A percentile compares a stretch with the other conserved stretches of the same genome.
Conservation (phyloP, 2,888 invertebrate genomes). For the Chalcis sispes region DNA sequence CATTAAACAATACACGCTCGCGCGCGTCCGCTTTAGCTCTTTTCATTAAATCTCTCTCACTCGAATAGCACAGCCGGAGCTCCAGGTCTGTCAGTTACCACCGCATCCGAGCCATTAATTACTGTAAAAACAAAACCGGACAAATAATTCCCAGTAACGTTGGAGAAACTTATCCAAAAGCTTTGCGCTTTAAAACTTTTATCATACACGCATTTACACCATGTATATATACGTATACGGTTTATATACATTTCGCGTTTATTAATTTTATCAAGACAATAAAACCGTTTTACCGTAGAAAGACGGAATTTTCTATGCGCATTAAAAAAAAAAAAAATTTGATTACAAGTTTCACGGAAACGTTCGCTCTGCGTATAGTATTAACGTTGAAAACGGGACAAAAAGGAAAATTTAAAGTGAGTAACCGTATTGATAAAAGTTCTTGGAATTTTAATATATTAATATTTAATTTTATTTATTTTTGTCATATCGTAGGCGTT, state of each 20-base stretch:
- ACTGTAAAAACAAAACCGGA: slow-evolving; percentile 49
- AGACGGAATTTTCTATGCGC: no score
- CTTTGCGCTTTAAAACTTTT: slow-evolving; percentile 53
- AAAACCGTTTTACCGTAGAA: slow-evolving; percentile 16
- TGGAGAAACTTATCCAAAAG: slow-evolving; percentile 45
- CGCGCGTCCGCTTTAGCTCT: slow-evolving; percentile 12
- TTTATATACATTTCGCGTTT: no score
- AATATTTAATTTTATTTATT: no score
- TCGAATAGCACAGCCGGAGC: neutral
- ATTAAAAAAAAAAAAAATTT: slow-evolving; percentile 47
- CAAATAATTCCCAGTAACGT: slow-evolving; percentile 50
- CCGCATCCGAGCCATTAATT: slow-evolving; percentile 38
- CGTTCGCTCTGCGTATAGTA: no score
- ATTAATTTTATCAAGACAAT: slow-evolving; percentile 46
- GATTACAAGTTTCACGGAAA: slow-evolving; percentile 52
- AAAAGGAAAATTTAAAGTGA: no score
- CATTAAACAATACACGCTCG: slow-evolving; percentile 40
- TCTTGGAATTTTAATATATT: no score
- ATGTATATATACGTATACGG: neutral
- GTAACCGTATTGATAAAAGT: no score
- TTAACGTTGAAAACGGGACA: no score
- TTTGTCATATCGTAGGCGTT: no score
- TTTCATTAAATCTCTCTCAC: slow-evolving; percentile 42
- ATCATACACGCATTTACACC: slow-evolving; percentile 11
- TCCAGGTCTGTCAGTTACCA: slow-evolving; percentile 20